These are phyloP conservation scores for Diceros bicornis DNA, from an alignment of 2,797 vertebrate species.

Conservation along the genomic window DNA sequence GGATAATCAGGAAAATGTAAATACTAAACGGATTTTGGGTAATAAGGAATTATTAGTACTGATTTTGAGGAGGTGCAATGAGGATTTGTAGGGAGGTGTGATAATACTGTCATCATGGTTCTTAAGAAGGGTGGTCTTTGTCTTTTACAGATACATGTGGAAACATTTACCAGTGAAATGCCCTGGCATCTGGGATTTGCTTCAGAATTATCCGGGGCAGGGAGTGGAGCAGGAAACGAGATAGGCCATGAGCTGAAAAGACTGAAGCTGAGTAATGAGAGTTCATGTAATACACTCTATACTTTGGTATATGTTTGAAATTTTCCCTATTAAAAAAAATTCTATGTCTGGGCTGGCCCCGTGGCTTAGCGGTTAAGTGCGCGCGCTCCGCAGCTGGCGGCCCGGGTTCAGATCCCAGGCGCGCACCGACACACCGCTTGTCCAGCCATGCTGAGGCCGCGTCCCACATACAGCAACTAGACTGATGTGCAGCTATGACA, in stretches of 20 bases:
- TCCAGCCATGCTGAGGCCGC: no score
- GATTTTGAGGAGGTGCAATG: neutral
- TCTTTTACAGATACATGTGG: neutral
- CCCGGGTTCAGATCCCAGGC: no score
- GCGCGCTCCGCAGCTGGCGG: no score
- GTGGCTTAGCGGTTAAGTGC: no score
- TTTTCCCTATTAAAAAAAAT: conserved; percentile 9
- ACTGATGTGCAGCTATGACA: no score
- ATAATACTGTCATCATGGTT: neutral
- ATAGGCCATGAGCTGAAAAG: neutral
- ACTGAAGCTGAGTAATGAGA: neutral
- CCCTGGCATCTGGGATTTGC: neutral
- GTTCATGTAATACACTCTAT: neutral
- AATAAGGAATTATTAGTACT: neutral
- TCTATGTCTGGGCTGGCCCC: no score
- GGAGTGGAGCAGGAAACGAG: neutral
- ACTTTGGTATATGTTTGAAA: neutral
- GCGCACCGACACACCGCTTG: no score
- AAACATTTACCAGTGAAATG: conserved; percentile 22
- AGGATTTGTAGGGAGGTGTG: neutral
- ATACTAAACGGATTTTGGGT: neutral
- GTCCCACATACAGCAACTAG: no score
- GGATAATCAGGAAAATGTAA: neutral
- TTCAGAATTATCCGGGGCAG: conserved; percentile 21
- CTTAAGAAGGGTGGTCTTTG: neutral